A percentile compares a stretch with the other conserved stretches of the same genome.
Conservation (phyloP, 2,113 vertebrate genomes). For the Cephalopterus ornatus region DNA sequence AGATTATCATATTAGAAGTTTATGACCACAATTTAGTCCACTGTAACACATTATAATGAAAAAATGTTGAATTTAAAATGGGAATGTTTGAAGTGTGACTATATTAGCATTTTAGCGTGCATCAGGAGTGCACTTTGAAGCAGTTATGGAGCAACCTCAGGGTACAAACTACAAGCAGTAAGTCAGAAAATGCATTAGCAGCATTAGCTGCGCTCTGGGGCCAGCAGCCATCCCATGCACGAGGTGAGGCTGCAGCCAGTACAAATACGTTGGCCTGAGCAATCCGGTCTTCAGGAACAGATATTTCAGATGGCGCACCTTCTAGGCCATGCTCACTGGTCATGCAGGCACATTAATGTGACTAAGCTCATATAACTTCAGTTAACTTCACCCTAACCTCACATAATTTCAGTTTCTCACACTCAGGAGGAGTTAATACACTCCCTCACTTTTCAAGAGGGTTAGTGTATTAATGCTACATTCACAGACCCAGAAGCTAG, state of each 20-base stretch:
- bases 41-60: fast-evolving
- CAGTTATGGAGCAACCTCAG: not conserved
- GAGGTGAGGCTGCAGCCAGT: fast-evolving
- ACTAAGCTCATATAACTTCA: not conserved
- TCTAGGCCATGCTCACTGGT: fast-evolving
- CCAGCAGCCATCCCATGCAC: not conserved
- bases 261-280: fast-evolving
- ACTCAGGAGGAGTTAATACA: not conserved
- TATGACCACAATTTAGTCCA: not conserved
- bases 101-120: not conserved
- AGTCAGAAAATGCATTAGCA: not conserved
- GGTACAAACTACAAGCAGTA: not conserved
- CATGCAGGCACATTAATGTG: not conserved
- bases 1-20: not conserved
- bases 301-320: not conserved
- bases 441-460: not conserved
- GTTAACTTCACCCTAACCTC: not conserved
- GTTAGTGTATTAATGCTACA: not conserved
- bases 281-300: not conserved
- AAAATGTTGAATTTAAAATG: not conserved
- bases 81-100: not conserved
- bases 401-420: not conserved
- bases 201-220: too few species aligned
- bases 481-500: not conserved
- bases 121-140: not conserved